phyloP scores from a whole-genome alignment of 2,113 vertebrate genomes.

The Heptranchias perlo region DNA sequence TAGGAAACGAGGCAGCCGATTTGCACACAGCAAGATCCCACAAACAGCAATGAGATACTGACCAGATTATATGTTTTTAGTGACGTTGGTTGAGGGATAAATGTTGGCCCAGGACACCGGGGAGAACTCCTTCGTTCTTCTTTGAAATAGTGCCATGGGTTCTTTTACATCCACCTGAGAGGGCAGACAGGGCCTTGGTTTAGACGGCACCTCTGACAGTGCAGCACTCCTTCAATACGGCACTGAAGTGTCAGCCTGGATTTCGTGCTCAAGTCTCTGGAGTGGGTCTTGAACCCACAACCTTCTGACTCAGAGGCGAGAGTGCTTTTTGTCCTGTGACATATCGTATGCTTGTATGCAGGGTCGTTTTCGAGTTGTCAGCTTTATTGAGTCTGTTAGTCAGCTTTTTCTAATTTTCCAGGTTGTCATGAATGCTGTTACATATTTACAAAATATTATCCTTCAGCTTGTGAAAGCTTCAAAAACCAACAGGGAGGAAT shows the following conservation, averaged over 20 bases:
- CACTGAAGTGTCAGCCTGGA: background rate
- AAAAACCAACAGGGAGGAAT: background rate
- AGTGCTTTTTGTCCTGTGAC: background rate
- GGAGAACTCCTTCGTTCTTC: background rate
- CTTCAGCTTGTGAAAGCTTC: background rate
- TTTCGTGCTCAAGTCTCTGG: background rate
- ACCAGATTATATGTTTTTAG: background rate
- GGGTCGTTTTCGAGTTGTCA: background rate
- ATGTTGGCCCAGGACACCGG: no score
- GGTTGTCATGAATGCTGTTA: background rate
- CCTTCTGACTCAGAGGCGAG: no score
- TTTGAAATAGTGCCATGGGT: background rate
- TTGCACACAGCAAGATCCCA: background rate
- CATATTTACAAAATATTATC: background rate
- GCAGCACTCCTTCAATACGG: background rate
- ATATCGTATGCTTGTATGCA: background rate
- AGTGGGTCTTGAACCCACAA: background rate
- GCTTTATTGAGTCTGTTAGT: background rate
- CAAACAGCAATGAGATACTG: background rate
- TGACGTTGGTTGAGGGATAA: background rate
- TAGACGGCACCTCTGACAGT: background rate
- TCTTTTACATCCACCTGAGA: background rate
- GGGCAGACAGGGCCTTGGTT: no score
- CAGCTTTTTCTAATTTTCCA: background rate
- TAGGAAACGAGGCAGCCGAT: background rate